Evolutionary conservation across 2,797 vertebrate species (phyloP).

Genomic region (Rallus crepitans): DNA sequence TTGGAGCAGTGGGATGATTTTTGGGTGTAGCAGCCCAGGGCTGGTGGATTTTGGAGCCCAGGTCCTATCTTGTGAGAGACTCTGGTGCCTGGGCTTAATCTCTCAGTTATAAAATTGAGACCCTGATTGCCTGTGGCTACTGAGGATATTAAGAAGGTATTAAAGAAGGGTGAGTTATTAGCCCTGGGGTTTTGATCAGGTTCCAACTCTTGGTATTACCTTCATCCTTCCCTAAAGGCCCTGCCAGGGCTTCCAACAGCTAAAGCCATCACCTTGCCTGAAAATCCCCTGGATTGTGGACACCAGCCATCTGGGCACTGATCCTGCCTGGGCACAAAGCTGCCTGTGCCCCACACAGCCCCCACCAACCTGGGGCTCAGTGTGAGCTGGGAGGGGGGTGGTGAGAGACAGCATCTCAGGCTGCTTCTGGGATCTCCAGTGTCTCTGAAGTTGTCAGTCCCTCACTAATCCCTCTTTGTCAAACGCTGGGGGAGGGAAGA

Average conservation of each 20-base stretch:
- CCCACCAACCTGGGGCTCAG: rapidly evolving
- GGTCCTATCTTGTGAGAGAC: rapidly evolving
- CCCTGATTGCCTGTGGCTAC: neutral
- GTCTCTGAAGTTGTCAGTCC: rapidly evolving
- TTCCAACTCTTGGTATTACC: conserved; percentile 35
- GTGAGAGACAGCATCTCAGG: neutral
- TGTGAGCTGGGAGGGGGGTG: rapidly evolving
- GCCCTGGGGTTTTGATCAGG: neutral
- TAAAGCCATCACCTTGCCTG: neutral
- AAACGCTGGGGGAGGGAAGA: too few species aligned
- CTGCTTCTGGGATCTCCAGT: neutral
- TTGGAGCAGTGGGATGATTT: neutral
- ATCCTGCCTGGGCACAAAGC: neutral
- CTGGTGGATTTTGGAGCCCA: neutral
- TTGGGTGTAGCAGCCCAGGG: neutral
- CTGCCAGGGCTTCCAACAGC: neutral
- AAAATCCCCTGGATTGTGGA: neutral
- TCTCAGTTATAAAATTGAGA: neutral
- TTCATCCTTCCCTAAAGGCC: conserved; percentile 23
- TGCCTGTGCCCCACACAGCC: neutral
- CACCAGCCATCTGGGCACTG: neutral
- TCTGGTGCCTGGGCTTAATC: neutral
- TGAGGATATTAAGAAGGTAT: neutral
- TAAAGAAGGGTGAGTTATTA: conserved; percentile 3
- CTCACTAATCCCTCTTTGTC: neutral